A percentile compares a stretch with the other conserved stretches of the same genome.
Conservation (phyloP, 2,113 vertebrate genomes). For the Lepidothrix coronata region DNA sequence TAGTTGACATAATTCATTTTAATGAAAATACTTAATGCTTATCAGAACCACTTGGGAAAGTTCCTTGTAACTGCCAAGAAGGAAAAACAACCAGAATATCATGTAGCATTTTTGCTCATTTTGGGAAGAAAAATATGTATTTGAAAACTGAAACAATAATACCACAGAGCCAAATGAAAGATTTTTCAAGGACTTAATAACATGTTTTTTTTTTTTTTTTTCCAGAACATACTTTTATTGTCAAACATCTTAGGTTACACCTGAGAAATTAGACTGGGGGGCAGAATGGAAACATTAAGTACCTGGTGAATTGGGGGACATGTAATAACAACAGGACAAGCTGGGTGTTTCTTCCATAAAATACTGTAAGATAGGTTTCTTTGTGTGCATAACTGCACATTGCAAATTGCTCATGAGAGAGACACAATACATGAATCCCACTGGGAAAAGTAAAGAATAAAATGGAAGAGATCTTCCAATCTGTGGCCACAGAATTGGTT, state of each 20-base stretch:
- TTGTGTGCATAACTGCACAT: neutral
- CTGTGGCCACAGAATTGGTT: neutral
- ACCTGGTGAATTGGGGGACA: neutral
- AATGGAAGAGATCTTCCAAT: neutral
- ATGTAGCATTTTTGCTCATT: neutral
- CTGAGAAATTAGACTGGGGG: neutral
- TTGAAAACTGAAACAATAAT: neutral
- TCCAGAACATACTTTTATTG: neutral
- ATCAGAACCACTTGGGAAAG: constrained; percentile 28
- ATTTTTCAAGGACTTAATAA: neutral
- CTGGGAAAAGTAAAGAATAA: neutral
- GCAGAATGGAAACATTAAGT: neutral
- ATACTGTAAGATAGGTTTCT: neutral
- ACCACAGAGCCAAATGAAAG: neutral
- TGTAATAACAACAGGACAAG: neutral
- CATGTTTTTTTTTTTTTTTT: neutral
- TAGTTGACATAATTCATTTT: neutral
- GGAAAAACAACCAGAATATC: neutral
- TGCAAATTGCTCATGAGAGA: neutral
- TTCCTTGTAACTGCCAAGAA: neutral
- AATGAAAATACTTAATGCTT: neutral
- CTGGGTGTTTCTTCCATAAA: neutral
- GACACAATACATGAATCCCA: neutral
- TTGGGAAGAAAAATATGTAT: neutral
- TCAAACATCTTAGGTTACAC: neutral